Evolutionary conservation across 2,113 vertebrate genomes (phyloP), one percentile per base, ranked within the genome.

Genomic region (Oreotragus oreotragus): DNA sequence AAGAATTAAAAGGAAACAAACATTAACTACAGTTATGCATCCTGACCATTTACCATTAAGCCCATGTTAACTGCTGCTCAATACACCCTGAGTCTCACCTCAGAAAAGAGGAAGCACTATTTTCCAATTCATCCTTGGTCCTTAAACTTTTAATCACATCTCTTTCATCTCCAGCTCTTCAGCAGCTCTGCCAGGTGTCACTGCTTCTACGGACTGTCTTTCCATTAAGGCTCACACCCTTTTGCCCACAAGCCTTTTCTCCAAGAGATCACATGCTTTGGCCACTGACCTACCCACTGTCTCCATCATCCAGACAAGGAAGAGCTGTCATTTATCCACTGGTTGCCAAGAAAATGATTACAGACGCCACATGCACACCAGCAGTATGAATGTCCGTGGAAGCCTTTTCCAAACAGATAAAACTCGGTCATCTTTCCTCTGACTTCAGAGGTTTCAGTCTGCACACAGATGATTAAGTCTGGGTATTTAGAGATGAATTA

Each of bases 261-360:
- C 70, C 80, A 28, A 81, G 25, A 39, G 77, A 70, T 16, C 45
- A 64, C 70, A 53, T 3, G 36, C 90, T 76, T 8, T 57, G 53
- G 64, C 83, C 64, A 60, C 13, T n/a, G 73, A 77, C 87, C 49
- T 53, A 49, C 66, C 33, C 51, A 23, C 45, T 57, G 62, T 47
- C 58, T 76, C 47, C 10, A 55, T 62, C 55, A 76, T 76, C 83
- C 73, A 79, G 92, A 87, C 21, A 83, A 94, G 84, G 70, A 93
- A 62, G 77, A 79, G 66, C 60, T 49, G 58, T 77, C 23, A 7
- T 76, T 62, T 81, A 84, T 30, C 39, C n/a, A 13, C 30, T 43
- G 84, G 91, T 77, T 77, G 58, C 66, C 92, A 96, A 96, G 84
- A 88, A 93, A 81, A 55, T 45, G 33, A 57, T 86, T n/a, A 58